Conservation (phyloP, 2,797 vertebrate genomes). For the Oophaga sylvatica region DNA sequence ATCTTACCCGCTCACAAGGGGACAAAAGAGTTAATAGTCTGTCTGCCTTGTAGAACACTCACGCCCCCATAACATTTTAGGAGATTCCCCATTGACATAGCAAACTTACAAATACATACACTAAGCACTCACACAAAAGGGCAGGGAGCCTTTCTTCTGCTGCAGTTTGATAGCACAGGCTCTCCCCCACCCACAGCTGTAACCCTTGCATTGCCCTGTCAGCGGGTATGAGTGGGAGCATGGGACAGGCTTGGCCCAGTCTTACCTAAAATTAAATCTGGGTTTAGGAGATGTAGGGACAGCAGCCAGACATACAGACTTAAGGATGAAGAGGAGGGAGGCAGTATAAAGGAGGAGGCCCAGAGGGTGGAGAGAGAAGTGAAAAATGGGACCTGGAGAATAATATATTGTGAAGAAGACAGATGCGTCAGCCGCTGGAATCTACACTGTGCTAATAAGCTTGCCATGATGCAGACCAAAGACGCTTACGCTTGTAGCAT, state of each 20-base stretch:
- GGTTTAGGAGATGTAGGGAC: conserved; percentile 31
- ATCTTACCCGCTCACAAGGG: background rate
- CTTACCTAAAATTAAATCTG: conserved; percentile 47
- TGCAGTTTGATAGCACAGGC: conserved; percentile 34
- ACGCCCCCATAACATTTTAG: conserved; percentile 18
- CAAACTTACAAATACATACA: conserved; percentile 42
- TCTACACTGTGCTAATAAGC: conserved; percentile 18
- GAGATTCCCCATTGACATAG: conserved; percentile 42
- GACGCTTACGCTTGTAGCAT: background rate
- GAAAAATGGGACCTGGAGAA: conserved; percentile 39
- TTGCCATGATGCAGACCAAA: background rate
- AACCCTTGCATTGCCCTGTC: conserved; percentile 28
- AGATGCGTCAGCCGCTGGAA: conserved; percentile 29
- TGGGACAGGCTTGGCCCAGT: conserved; percentile 17
- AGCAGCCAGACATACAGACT: conserved; percentile 42
- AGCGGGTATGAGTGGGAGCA: background rate
- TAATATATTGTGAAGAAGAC: conserved; percentile 39
- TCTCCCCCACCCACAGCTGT: conserved; percentile 31
- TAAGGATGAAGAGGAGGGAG: conserved; percentile 9
- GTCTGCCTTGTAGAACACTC: background rate
- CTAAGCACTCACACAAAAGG: conserved; percentile 42
- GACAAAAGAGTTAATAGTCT: conserved; percentile 4
- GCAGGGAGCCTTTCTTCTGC: conserved; percentile 43
- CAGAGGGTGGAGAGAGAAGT: conserved; percentile 33
- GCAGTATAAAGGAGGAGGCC: conserved; percentile 13